Evolutionary conservation across 2,113 vertebrate species (phyloP), one percentile per base, ranked within the genome.

Genomic region (Sebastes fasciatus): DNA sequence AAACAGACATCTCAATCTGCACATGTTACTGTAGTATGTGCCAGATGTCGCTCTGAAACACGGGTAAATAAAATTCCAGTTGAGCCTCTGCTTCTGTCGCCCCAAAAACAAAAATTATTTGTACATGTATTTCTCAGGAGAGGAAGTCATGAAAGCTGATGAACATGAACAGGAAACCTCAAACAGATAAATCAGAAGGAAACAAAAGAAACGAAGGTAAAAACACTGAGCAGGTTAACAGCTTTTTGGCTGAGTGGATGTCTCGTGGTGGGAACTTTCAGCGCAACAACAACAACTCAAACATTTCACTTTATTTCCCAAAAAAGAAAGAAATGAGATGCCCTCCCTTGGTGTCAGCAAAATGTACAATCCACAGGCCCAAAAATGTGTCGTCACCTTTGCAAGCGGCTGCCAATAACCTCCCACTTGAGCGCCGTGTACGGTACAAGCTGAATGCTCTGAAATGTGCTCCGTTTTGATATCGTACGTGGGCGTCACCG

Each of bases 71-170:
- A 42, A 11, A 86, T 80, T 91, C 87, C 84, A 88, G 73, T 83
- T 62, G 54, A 88, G 74, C 81, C 61, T 76, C 58, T 61, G 62
- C 58, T 43, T 48, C 58, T 5, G 21, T 10, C 52, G 63, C 65
- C 26, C 26, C 66, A 65, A 61, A 63, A 3, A 43, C 57, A 52
- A 70, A n/a, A 62, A 85, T 17, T 12, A 81, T 82, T 77, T 84
- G 42, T 84, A 91, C 90, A 90, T 89, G 74, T 70, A 84, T 63
- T 82, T 86, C 58, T 77, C 79, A 84, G 87, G 54, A 68, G 51
- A 57, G 69, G 48, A 80, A 64, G 64, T 42, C 21, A 46, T 62
- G 58, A 84, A 77, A 89, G 52, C 65, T 65, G 67, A 82, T 19
- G 43, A 65, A 80, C 68, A 74, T 17, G 63, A 85, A 84, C n/a